Evolutionary conservation across 2,888 invertebrate genomes (phyloP), one percentile per base, ranked within the genome.

Genomic region (Leptopterna dolabrata): DNA sequence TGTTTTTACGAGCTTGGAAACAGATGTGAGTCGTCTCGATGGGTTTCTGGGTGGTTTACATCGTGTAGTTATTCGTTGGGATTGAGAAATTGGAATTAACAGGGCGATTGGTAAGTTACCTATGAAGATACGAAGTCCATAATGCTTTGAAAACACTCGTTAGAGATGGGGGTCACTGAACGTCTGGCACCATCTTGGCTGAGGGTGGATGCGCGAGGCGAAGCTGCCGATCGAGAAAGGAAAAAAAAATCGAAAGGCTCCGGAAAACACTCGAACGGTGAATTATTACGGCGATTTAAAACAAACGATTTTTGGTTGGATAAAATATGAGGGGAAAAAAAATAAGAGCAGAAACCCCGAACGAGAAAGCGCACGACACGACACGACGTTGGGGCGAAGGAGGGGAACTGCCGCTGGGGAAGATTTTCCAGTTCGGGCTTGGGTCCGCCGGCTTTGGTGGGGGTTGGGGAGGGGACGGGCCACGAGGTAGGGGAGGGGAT

Each of bases 101-200:
- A 4, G 36, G 19, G 2, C 7, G 13, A 47, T 47, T 47, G 7
- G 43, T 16, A 36, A 3, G 29, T 78, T 24, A 78, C 78, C 78
- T 78, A 78, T 24, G 45, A n/a, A 45, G 19, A 78, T 78, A 43
- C 78, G 78, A 45, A 78, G 78, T 78, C 43, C 78, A 78, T 78
- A 78, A 45, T 45, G 73, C 43, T 24, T 43, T 43, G 78, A 36
- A 45, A 41, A 45, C n/a, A 16, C 16, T 13, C 13, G 24, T 16
- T 41, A 36, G 16, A 16, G 7, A 43, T 43, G 14, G 45, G 76
- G 78, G 78, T 78, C 78, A 78, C 78, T 78, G 78, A 78, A 78
- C 78, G 78, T 78, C 78, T 78, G 78, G 45, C 78, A 78, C 78
- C 78, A 78, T 78, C 78, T 78, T 78, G 78, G 78, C 45, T 19